Base-by-base conservation (phyloP, 2,888 invertebrate species). In the Ypsolopha sequella region DNA sequence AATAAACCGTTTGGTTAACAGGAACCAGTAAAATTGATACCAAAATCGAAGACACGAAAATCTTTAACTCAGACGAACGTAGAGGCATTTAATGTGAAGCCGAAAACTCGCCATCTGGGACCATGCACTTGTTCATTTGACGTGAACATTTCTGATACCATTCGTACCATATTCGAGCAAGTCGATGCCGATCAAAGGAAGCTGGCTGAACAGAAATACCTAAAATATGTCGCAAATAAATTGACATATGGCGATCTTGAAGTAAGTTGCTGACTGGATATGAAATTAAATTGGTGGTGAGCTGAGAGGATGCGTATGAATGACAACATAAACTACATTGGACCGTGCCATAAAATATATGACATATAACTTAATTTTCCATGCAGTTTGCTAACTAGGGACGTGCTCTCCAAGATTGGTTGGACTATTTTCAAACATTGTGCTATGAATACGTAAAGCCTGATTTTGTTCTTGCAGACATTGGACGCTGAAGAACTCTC, bases 401-500 rank as follows among this genome's bases (percentile, higher is more conserved):
- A n/a, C n/a, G n/a, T n/a, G n/a, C n/a, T n/a, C n/a, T n/a, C n/a
- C n/a, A n/a, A n/a, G n/a, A n/a, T n/a, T n/a, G n/a, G n/a, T n/a
- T n/a, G n/a, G n/a, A n/a, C n/a, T n/a, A n/a, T n/a, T n/a, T n/a
- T n/a, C n/a, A n/a, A n/a, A n/a, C n/a, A n/a, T n/a, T n/a, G n/a
- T n/a, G n/a, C n/a, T n/a, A n/a, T n/a, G 4, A 24, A 24, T 24
- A 24, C 24, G 24, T 24, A 24, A 24, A 24, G 24, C n/a, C 48
- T 36, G 38, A 24, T 53, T 53, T 56, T 45, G 58, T 24, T n/a
- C n/a, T n/a, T 66, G 52, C 60, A 89, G 88, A 63, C 66, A 7
- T 66, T 89, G 48, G 77, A 82, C 48, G 75, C 80, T 13, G 85
- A 88, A 62, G 89, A 89, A 58, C 60, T 89, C n/a, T 85, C 88